Evolutionary conservation across 2,113 vertebrate species (phyloP).

Genomic region (Syngnathus floridae): DNA sequence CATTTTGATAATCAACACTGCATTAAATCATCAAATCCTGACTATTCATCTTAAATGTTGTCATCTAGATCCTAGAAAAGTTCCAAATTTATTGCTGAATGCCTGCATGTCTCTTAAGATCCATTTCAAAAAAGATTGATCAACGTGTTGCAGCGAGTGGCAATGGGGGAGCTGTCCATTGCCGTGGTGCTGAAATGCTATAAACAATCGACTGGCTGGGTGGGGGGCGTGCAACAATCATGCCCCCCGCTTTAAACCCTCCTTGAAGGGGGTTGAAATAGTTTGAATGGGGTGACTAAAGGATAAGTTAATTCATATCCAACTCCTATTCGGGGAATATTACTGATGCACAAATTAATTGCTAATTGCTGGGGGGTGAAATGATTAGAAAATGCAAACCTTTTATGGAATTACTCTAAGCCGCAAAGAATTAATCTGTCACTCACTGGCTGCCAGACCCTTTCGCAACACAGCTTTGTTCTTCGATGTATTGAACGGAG

Average conservation of each 20-base stretch:
- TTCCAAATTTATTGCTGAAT: not conserved
- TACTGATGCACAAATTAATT: slow-evolving; percentile 24
- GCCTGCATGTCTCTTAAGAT: not conserved
- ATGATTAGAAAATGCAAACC: slow-evolving; percentile 31
- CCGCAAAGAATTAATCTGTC: slow-evolving; percentile 48
- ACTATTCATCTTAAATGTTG: not conserved
- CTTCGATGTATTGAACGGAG: slow-evolving; percentile 10
- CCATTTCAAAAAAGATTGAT: not conserved
- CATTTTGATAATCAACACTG: not conserved
- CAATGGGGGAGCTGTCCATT: slow-evolving; percentile 32
- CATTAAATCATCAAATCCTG: too few species aligned
- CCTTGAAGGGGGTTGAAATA: not conserved
- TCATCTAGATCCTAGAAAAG: not conserved
- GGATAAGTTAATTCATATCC: slow-evolving; percentile 4
- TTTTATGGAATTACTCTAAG: slow-evolving; percentile 40
- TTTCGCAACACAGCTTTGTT: slow-evolving; percentile 22
- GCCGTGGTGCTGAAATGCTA: slow-evolving; percentile 32
- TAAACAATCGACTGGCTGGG: not conserved
- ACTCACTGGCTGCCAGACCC: slow-evolving; percentile 33
- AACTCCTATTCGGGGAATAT: slow-evolving; percentile 18
- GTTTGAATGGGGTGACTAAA: not conserved
- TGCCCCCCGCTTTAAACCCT: not conserved
- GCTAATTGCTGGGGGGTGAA: slow-evolving; percentile 23
- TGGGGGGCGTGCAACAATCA: not conserved
- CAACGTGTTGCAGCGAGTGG: not conserved